Conservation (phyloP, 1,140 invertebrate species). For the Trachymyrmex cornetzi region DNA sequence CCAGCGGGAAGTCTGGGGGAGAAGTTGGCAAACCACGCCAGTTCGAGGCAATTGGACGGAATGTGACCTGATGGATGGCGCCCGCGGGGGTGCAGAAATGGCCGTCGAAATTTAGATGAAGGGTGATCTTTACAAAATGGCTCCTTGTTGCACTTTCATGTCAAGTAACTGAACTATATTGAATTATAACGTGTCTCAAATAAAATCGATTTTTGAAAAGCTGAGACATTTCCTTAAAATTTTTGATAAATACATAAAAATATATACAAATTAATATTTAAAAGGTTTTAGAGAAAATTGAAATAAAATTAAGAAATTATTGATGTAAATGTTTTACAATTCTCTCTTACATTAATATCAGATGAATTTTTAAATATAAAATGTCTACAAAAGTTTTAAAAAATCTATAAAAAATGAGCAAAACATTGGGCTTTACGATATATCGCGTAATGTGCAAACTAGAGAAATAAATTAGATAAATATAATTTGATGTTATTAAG, state of each 20-base stretch:
- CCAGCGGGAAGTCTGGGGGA: slow-evolving; percentile 78
- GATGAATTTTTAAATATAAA: not conserved
- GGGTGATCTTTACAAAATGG: slow-evolving; percentile 83
- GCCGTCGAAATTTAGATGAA: slow-evolving; percentile 59
- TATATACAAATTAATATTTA: not conserved
- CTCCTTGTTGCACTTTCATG: slow-evolving; percentile 77
- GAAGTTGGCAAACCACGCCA: slow-evolving; percentile 73
- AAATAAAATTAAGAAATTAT: not conserved
- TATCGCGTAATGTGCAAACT: not conserved
- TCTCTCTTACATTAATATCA: not conserved
- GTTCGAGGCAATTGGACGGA: slow-evolving; percentile 78
- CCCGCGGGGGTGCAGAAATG: slow-evolving; percentile 69
- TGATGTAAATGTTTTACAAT: not conserved
- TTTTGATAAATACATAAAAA: not conserved
- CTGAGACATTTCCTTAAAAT: not conserved
- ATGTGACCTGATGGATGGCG: slow-evolving; percentile 66
- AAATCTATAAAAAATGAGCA: not conserved
- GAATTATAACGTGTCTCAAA: not conserved
- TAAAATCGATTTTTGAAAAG: slow-evolving; percentile 3
- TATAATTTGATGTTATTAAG: not conserved
- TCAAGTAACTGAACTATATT: not conserved
- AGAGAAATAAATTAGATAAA: not conserved
- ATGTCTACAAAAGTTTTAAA: not conserved
- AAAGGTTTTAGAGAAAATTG: not conserved
- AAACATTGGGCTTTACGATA: not conserved